Evolutionary conservation across 2,797 vertebrate genomes (phyloP), one percentile per base, ranked within the genome.

Genomic region (Myiotriccus ornatus): DNA sequence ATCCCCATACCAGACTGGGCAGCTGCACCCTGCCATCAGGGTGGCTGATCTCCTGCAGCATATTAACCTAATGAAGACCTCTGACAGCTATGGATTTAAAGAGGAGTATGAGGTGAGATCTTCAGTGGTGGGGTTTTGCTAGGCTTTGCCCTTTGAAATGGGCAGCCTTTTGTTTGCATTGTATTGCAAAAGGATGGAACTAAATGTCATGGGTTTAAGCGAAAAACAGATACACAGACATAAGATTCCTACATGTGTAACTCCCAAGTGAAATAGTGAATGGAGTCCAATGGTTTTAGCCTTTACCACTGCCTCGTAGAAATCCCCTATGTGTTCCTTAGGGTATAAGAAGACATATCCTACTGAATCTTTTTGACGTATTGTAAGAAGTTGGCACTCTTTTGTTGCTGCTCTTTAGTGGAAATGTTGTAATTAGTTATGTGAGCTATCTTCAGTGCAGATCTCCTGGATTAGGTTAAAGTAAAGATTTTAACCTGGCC

Each of bases 11-110:
- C 99, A 99, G 97, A 99, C 99, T 0, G 99, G 99, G 56, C 99
- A 99, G 96, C 98, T 99, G 68, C 99, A 99, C 97, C 99, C 99
- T 6, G 99, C 99, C 92, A 99, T 99, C 97, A 98, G 99, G 74
- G 99, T 99, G 84, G 99, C 99, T 9, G 99, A 99, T 96, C 98
- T 99, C 19, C 98, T 99, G 93, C 99, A 99, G 88, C 99, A 99
- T 97, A 99, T 99, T 97, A 99, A 99, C 97, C 98, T 99, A 70
- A 99, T 99, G 99, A 99, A 99, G 98, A 99, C 99, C 6, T 99
- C 99, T 22, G 99, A 99, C 98, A 99, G 99, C 98, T 99, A 99
- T 88, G 99, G 99, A 95, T 99, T 99, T 97, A 99, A 99, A 97
- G 99, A 99, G 97, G 99, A 99, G 96, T 99, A 99, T 53, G 99